phyloP scores from a whole-genome alignment of 2,113 vertebrate species.

The Hippocampus barbouri region DNA sequence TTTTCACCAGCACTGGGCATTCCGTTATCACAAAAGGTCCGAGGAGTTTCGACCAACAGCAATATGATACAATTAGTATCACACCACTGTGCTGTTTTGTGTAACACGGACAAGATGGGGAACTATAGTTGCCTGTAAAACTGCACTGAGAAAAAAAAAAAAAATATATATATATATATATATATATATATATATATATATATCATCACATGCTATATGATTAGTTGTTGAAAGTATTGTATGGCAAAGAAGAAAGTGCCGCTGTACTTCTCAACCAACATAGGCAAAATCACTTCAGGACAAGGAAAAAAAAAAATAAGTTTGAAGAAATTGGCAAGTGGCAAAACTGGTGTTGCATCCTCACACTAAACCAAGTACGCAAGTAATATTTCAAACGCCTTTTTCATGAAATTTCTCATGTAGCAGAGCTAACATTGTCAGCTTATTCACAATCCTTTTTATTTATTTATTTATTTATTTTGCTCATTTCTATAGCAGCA shows the following conservation, averaged over 20 bases:
- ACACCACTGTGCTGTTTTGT: too few relatives aligned
- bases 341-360: not conserved
- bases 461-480: too few relatives aligned
- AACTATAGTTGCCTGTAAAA: too few relatives aligned
- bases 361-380: not conserved
- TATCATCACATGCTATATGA: not conserved
- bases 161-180: too few relatives aligned
- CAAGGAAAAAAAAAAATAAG: not conserved
- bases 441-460: too few relatives aligned
- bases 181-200: too few relatives aligned
- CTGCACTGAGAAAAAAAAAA: too few relatives aligned
- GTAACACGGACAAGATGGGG: too few relatives aligned
- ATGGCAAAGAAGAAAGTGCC: not conserved
- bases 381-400: not conserved
- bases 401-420: not conserved
- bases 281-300: not conserved
- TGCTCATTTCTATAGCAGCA: not conserved
- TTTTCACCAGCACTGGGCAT: too few relatives aligned
- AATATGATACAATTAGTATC: too few relatives aligned
- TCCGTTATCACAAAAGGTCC: too few relatives aligned
- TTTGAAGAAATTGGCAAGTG: not conserved
- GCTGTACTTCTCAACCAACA: not conserved
- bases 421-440: not conserved
- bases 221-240: not conserved
- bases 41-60: too few relatives aligned